phyloP scores from a whole-genome alignment of 2,888 invertebrate species.

The Steinernema scapterisci region DNA sequence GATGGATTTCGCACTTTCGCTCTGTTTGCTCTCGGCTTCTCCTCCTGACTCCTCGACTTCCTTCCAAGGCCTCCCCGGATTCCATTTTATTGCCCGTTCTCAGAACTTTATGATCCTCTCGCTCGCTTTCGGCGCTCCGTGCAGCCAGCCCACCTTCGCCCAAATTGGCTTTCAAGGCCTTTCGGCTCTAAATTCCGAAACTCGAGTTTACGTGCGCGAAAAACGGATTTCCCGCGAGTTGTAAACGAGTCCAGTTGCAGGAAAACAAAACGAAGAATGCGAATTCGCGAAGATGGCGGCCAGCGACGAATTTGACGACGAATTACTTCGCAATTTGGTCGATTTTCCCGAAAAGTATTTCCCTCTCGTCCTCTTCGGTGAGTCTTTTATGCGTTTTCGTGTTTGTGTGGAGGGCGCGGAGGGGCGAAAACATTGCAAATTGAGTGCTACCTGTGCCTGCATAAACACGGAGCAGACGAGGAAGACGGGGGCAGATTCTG shows the following conservation, averaged over 20 bases:
- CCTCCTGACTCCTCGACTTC: neutral
- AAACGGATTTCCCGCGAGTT: neutral
- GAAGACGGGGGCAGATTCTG: too few species aligned
- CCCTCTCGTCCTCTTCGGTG: constrained; percentile 26
- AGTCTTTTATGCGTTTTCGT: neutral
- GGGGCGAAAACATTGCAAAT: too few species aligned
- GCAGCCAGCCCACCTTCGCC: neutral
- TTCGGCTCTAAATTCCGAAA: neutral
- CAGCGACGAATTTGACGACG: constrained; percentile 22
- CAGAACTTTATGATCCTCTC: neutral
- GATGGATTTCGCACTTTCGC: neutral
- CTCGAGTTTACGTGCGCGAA: constrained; percentile 2
- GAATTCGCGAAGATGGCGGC: neutral
- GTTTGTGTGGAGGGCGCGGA: too few species aligned
- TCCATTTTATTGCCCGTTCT: neutral
- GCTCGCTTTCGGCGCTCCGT: too few species aligned
- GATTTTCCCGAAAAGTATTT: constrained; percentile 21
- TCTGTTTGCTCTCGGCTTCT: neutral
- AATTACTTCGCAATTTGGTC: constrained; percentile 6
- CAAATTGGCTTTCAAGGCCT: constrained; percentile 20
- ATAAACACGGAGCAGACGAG: too few species aligned
- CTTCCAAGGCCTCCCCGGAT: neutral
- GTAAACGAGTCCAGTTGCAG: neutral
- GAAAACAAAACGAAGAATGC: constrained; percentile 6
- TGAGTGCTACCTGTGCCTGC: too few species aligned